Percentiles rank a stretch among this genome's conserved stretches.
These are phyloP conservation scores for Drosophila subquinaria DNA, from an alignment of 2,888 invertebrate genomes.

Conservation along the genomic window DNA sequence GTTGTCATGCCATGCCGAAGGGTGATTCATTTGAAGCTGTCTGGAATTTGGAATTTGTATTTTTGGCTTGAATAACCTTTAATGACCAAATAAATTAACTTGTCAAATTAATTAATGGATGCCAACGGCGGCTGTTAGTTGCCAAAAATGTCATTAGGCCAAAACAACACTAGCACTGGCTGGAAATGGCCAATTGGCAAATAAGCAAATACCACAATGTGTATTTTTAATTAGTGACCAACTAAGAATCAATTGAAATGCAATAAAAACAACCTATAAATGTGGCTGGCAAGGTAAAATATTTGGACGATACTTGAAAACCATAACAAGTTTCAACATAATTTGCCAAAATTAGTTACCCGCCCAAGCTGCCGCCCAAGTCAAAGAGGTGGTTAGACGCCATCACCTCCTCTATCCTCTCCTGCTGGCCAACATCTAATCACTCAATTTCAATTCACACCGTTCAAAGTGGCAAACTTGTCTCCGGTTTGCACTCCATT, in stretches of 20 bases:
- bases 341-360: conserved; percentile 26
- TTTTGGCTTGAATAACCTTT: conserved; percentile 8
- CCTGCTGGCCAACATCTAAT: conserved; percentile 46
- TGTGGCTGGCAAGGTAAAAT: conserved; percentile 39
- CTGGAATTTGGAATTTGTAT: background rate
- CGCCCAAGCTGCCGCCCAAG: conserved; percentile 17
- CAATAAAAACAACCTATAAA: conserved; percentile 70
- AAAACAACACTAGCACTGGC: conserved; percentile 16
- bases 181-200: background rate
- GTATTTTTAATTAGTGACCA: conserved; percentile 61
- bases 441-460: conserved; percentile 74
- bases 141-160: conserved; percentile 18
- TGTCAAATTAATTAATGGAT: conserved; percentile 63
- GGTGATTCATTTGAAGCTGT: background rate
- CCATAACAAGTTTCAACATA: conserved; percentile 34
- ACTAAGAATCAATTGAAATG: conserved; percentile 65
- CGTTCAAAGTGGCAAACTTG: conserved; percentile 49
- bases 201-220: conserved; percentile 28
- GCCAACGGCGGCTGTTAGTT: conserved; percentile 8
- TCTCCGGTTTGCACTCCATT: conserved; percentile 38
- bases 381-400: background rate
- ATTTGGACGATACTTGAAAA: conserved; percentile 16
- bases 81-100: conserved; percentile 37
- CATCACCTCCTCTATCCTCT: background rate
- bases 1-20: conserved; percentile 25